phyloP scores from a whole-genome alignment of 2,888 invertebrate species.

The Spicauda simplicius region DNA sequence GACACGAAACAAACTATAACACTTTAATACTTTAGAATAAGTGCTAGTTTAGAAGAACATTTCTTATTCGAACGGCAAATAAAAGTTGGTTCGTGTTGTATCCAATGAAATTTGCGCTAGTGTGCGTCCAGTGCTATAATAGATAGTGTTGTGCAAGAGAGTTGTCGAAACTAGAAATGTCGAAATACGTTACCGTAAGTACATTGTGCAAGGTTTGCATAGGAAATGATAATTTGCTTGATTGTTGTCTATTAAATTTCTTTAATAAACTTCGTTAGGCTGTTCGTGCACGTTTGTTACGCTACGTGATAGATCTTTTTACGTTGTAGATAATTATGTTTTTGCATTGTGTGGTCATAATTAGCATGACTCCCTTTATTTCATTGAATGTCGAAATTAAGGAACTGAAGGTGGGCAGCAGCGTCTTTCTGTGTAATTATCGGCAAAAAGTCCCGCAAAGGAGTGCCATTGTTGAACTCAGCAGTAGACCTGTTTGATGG shows the following conservation, averaged over 20 bases:
- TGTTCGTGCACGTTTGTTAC: constrained; percentile 27
- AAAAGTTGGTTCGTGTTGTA: constrained; percentile 51
- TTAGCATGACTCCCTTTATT: too few relatives aligned
- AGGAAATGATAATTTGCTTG: constrained; percentile 43
- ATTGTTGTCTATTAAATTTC: constrained; percentile 43
- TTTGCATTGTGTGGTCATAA: not conserved
- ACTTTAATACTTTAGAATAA: constrained; percentile 49
- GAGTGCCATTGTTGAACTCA: too few relatives aligned
- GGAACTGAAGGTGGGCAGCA: too few relatives aligned
- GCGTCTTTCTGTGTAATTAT: too few relatives aligned
- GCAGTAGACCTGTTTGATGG: too few relatives aligned
- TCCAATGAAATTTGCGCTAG: constrained; percentile 61
- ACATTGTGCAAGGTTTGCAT: constrained; percentile 49
- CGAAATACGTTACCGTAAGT: constrained; percentile 50
- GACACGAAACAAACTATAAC: constrained; percentile 41
- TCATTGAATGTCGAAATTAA: too few relatives aligned
- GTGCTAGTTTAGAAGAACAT: constrained; percentile 43
- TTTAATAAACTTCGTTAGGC: constrained; percentile 27
- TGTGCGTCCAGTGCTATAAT: constrained; percentile 67
- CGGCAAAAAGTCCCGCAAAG: too few relatives aligned
- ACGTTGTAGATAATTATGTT: constrained; percentile 20
- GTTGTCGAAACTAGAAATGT: constrained; percentile 60
- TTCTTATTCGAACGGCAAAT: constrained; percentile 40
- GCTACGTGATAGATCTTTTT: constrained; percentile 19
- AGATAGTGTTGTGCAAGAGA: constrained; percentile 76